Evolutionary conservation across 1,140 invertebrate species (phyloP).

Genomic region (Luehdorfia chinensis): DNA sequence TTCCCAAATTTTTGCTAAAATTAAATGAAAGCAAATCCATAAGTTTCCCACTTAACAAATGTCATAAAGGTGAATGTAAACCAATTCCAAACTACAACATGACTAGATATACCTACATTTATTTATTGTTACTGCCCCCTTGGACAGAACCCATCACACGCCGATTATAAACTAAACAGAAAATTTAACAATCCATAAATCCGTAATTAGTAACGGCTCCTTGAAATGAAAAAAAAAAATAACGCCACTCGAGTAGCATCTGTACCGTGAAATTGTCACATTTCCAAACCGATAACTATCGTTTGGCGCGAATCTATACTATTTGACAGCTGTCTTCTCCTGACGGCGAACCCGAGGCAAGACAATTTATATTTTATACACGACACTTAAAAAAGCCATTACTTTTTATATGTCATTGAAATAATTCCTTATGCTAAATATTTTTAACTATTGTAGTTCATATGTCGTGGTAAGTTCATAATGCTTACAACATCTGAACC

Average conservation of each 20-base stretch:
- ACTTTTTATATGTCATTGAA: background rate
- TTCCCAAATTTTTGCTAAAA: no score
- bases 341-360: background rate
- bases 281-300: slow-evolving; percentile 21
- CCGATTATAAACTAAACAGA: slow-evolving; percentile 23
- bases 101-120: no score
- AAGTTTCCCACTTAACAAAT: no score
- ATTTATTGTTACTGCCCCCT: no score
- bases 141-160: slow-evolving; percentile 29
- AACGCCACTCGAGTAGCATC: slow-evolving; percentile 46
- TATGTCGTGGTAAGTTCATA: no score
- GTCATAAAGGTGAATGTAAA: no score
- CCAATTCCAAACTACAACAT: no score
- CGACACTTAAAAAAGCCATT: background rate
- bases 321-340: slow-evolving; percentile 42
- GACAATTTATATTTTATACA: background rate
- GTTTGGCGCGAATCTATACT: slow-evolving; percentile 33
- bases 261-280: slow-evolving; percentile 51
- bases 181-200: slow-evolving; percentile 25
- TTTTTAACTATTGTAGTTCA: background rate
- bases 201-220: slow-evolving; percentile 37
- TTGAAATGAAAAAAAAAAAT: slow-evolving; percentile 33
- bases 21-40: no score
- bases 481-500: no score
- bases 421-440: background rate